Percentiles rank a stretch among this genome's conserved stretches.
Evolutionary conservation across 2,797 vertebrate species (phyloP).

Genomic region (Poliocrania exsul): DNA sequence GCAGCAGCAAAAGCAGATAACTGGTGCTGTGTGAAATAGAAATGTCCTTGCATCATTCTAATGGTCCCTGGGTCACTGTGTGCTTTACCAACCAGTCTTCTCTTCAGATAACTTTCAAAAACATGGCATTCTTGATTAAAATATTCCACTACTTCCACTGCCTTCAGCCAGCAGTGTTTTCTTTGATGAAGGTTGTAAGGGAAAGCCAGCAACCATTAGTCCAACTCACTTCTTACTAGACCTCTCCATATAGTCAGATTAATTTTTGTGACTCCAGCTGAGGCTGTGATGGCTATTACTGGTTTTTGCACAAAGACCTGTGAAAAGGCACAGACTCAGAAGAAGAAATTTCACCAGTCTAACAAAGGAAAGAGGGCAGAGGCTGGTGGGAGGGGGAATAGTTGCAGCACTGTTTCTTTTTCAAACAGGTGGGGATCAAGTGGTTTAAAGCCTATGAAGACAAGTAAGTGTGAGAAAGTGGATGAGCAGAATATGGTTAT

Average conservation of each 20-base stretch:
- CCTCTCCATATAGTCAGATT: background rate
- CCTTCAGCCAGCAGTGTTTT: background rate
- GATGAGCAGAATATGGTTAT: background rate
- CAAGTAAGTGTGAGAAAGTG: background rate
- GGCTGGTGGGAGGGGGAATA: background rate
- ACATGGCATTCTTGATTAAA: background rate
- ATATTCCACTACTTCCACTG: background rate
- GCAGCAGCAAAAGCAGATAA: background rate
- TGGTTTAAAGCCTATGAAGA: background rate
- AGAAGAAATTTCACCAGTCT: background rate
- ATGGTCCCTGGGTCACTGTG: accelerated
- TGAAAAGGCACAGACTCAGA: background rate
- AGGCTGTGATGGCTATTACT: background rate
- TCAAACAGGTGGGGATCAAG: background rate
- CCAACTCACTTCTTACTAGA: background rate
- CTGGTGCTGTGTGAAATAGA: background rate
- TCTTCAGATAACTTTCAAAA: background rate
- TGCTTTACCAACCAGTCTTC: background rate
- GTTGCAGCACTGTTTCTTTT: background rate
- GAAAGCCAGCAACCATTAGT: background rate
- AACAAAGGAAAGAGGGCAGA: background rate
- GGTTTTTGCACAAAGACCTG: background rate
- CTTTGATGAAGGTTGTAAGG: background rate
- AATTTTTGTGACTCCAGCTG: background rate
- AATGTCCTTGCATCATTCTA: background rate